Evolutionary conservation across 2,797 vertebrate species (phyloP).

Genomic region (Tarsius wallacei): DNA sequence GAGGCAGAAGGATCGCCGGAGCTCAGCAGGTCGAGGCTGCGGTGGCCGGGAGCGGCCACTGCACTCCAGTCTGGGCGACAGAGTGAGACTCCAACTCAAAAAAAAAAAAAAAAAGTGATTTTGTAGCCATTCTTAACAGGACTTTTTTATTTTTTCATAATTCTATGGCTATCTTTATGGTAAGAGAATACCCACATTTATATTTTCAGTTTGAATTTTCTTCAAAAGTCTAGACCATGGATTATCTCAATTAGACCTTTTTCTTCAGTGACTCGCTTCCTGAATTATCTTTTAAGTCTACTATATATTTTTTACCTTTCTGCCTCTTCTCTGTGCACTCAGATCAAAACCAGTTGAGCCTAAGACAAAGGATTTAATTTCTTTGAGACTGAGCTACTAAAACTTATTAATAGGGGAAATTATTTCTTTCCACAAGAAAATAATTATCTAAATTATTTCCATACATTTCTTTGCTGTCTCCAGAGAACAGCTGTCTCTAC

Average conservation of each 20-base stretch:
- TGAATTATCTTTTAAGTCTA: neutral
- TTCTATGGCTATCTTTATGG: neutral
- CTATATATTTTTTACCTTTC: neutral
- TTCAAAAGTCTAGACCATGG: neutral
- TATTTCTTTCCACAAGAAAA: neutral
- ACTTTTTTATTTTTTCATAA: constrained; percentile 30
- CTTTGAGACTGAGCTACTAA: constrained; percentile 9
- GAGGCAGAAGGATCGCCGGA: no score
- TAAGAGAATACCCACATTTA: neutral
- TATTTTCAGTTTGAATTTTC: constrained; percentile 21
- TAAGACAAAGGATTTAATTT: constrained; percentile 7
- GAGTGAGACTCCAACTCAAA: no score
- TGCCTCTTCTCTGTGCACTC: neutral
- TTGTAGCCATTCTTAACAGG: neutral
- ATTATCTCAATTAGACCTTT: constrained; percentile 9
- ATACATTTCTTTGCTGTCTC: constrained; percentile 52
- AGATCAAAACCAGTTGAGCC: neutral
- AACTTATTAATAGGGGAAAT: neutral
- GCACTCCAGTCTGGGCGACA: no score
- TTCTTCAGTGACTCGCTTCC: neutral
- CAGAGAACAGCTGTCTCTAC: neutral
- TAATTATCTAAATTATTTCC: constrained; percentile 26
- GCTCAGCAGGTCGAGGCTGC: no score
- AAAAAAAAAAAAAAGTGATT: no score
- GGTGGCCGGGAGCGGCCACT: no score